Evolutionary conservation across 1,140 invertebrate genomes (phyloP), one percentile per base, ranked within the genome.

Genomic region (Periplaneta americana): DNA sequence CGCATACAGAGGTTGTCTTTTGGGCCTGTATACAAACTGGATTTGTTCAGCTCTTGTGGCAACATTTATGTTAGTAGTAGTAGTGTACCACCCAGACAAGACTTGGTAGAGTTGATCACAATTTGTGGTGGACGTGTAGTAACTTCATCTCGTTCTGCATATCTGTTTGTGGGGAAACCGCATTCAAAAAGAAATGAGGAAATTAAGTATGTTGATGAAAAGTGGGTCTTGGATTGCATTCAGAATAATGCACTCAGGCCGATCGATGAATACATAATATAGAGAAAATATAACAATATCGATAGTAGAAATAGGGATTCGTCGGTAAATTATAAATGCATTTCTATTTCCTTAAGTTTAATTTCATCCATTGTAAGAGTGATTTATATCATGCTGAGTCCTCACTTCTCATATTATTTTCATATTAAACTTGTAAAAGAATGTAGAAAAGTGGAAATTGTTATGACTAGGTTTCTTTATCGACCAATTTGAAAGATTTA

Each of bases 211-310:
- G 85, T 91, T 1, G 87, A 84, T 22, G 88, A 89, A 80, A 85
- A 85, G 15, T 91, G 90, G 90, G 84, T 91, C 1, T 84, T 91
- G 13, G 90, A 91, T 85, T 88, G 87, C 9, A 89, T 89, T 74
- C 88, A 86, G 15, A 86, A 85, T 32, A 66, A 75, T 66, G 10
- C 48, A 28, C 48, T 66, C 22, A 66, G 11, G 28, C 48, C 48
- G 28, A 6, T 28, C 6, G 28, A n/a, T 66, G n/a, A 66, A 11
- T 66, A 66, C 13, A 11, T n/a, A n/a, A 5, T 66, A n/a, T 57
- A n/a, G 48, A 57, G 48, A 57, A 57, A 10, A n/a, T n/a, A n/a
- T n/a, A n/a, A n/a, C n/a, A n/a, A n/a, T n/a, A n/a, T n/a, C n/a
- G n/a, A n/a, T n/a, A n/a, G n/a, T n/a, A n/a, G n/a, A n/a, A n/a